Conservation (phyloP, 2,797 vertebrate genomes). For the Hypotaenidia okinawae region DNA sequence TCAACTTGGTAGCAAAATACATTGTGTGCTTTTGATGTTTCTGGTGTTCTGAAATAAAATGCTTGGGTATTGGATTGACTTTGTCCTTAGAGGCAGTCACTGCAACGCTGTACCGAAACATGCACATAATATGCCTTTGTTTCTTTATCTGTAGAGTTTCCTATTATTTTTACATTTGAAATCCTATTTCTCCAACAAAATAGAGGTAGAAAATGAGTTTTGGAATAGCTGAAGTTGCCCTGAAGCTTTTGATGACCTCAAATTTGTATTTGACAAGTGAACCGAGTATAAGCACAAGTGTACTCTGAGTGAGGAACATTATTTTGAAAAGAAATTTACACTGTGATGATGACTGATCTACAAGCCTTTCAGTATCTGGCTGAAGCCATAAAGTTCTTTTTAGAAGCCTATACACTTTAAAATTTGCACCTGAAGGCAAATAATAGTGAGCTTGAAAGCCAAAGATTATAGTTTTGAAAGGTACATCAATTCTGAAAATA, state of each 20-base stretch:
- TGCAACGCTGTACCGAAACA: background rate
- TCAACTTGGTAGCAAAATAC: background rate
- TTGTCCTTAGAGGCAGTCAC: background rate
- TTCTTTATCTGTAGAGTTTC: constrained; percentile 56
- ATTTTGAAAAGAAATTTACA: constrained; percentile 84
- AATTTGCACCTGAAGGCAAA: constrained; percentile 79
- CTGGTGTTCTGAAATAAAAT: background rate
- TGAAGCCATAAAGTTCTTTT: constrained; percentile 78
- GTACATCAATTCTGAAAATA: constrained; percentile 80
- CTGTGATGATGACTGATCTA: constrained; percentile 79
- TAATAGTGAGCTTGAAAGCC: constrained; percentile 78
- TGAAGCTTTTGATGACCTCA: constrained; percentile 76
- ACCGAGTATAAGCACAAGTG: constrained; percentile 78
- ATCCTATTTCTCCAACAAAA: constrained; percentile 74
- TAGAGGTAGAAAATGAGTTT: constrained; percentile 81
- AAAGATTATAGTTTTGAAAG: constrained; percentile 80
- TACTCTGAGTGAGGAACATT: constrained; percentile 81
- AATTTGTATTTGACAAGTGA: constrained; percentile 87
- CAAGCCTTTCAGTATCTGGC: constrained; percentile 76
- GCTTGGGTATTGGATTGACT: background rate
- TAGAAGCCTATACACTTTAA: constrained; percentile 78
- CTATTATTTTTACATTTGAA: constrained; percentile 74
- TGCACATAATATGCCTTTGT: constrained; percentile 16
- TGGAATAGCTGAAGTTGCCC: constrained; percentile 76
- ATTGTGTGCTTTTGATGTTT: background rate